Evolutionary conservation across 2,113 vertebrate species (phyloP), one percentile per base, ranked within the genome.

Genomic region (Perca flavescens): DNA sequence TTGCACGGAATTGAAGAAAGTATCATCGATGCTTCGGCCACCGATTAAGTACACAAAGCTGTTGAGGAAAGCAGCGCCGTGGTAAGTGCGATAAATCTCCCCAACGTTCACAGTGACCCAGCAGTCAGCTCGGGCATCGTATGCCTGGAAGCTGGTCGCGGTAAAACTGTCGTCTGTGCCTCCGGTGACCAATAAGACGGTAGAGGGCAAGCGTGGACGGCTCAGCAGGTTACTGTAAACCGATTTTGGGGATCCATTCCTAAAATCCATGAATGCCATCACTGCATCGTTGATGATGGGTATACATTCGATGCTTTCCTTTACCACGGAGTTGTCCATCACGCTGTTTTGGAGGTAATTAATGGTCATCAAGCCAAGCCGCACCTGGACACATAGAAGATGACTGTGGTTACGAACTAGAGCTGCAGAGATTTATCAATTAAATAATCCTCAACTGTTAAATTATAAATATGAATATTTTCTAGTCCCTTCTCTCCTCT

Each of bases 111-210:
- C 5, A 9, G 25, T 71, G 36, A 54, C 21, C 85, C 85, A 86
- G 60, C 53, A n/a, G 54, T 86, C 58, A 9, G 66, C 56, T 3
- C 3, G 65, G 65, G n/a, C 7, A 36, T 86, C 85, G 21, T 86
- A 83, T 2, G n/a, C 70, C 65, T 83, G 61, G 4, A 58, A 1
- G 28, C 1, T 19, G n/a, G 5, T 25, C 0, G 0, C n/a, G 13
- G 47, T 12, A 16, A 0, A 9, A 15, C 0, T 10, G 70, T 0
- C 0, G 8, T 28, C 8, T 43, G 43, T 34, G 7, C 81, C 77
- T 52, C 85, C 81, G 2, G 52, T 87, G 49, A 49, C 67, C 77
- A 87, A 8, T 34, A 87, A 43, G n/a, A 77, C 58, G n/a, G 46
- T 25, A 10, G 60, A 11, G 4, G 85, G 85, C 28, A 83, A n/a